phyloP scores from a whole-genome alignment of 1,140 invertebrate genomes.

The Drosophila lowei region DNA sequence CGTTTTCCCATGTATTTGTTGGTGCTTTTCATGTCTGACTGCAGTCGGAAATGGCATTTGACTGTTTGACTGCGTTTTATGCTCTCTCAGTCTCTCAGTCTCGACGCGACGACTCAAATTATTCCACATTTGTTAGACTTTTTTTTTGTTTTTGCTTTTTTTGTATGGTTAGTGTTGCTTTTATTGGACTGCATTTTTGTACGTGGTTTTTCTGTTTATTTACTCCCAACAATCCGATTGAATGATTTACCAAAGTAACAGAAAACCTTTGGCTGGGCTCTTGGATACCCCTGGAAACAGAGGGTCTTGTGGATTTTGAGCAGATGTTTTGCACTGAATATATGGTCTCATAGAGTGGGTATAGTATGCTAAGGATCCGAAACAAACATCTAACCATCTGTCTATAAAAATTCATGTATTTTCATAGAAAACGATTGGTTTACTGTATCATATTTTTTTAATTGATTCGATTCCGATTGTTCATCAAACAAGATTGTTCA shows the following conservation, averaged over 20 bases:
- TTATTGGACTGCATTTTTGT: slow-evolving; percentile 17
- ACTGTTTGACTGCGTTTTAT: slow-evolving; percentile 69
- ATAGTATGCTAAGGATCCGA: no score
- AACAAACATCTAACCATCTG: no score
- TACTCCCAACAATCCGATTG: slow-evolving; percentile 20
- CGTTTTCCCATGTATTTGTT: slow-evolving; percentile 30
- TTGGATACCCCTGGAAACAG: no score
- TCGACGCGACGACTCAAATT: slow-evolving; percentile 43
- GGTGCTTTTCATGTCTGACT: slow-evolving; percentile 61
- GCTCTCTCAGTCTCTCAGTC: slow-evolving; percentile 30
- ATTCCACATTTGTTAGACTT: slow-evolving; percentile 51
- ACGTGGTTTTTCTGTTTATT: slow-evolving; percentile 44
- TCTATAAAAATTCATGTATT: not conserved
- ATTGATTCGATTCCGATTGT: no score
- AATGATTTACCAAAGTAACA: slow-evolving; percentile 27
- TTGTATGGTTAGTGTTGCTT: slow-evolving; percentile 1
- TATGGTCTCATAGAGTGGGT: no score
- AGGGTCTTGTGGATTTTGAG: no score
- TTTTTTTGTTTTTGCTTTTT: not conserved
- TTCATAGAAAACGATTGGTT: no score
- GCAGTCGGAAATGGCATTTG: slow-evolving; percentile 72
- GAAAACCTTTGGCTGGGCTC: slow-evolving; percentile 8
- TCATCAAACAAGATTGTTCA: no score
- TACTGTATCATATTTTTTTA: not conserved
- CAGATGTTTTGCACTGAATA: no score